phyloP scores from a whole-genome alignment of 2,797 vertebrate species.

The Delichon dasypus region DNA sequence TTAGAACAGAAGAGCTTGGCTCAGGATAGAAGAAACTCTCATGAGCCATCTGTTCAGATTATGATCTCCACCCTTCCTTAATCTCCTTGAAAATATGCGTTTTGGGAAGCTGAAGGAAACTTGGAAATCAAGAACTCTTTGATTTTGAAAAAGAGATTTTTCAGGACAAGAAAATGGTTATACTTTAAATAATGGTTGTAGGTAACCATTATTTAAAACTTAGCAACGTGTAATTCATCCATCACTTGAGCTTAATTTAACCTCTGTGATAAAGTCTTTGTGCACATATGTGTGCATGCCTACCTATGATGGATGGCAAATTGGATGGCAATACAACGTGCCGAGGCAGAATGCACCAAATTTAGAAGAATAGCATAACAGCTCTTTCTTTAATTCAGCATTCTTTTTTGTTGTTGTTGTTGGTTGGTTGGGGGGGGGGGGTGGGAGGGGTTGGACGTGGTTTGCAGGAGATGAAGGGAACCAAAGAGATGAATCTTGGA shows the following conservation, averaged over 20 bases:
- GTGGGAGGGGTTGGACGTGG: too few relatives aligned
- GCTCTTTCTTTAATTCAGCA: background rate
- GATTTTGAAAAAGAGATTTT: background rate
- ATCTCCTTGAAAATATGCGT: background rate
- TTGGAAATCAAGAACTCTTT: background rate
- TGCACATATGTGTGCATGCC: background rate
- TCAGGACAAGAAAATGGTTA: background rate
- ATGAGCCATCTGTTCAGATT: background rate
- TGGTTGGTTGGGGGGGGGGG: too few relatives aligned
- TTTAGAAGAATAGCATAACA: background rate
- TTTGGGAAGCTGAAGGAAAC: background rate
- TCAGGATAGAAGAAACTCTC: constrained; percentile 9
- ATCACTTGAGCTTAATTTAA: background rate
- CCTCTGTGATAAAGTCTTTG: background rate
- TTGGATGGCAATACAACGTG: background rate
- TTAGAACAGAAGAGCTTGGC: background rate
- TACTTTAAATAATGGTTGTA: background rate
- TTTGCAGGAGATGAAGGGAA: background rate
- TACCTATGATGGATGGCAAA: background rate
- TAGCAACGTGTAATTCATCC: background rate
- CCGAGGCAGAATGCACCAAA: background rate
- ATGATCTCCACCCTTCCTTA: background rate
- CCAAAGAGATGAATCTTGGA: background rate
- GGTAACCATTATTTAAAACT: background rate
- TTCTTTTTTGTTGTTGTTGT: too few relatives aligned